These are phyloP conservation scores for Aphaenogaster rudis DNA, from an alignment of 1,140 invertebrate species.

Conservation along the genomic window DNA sequence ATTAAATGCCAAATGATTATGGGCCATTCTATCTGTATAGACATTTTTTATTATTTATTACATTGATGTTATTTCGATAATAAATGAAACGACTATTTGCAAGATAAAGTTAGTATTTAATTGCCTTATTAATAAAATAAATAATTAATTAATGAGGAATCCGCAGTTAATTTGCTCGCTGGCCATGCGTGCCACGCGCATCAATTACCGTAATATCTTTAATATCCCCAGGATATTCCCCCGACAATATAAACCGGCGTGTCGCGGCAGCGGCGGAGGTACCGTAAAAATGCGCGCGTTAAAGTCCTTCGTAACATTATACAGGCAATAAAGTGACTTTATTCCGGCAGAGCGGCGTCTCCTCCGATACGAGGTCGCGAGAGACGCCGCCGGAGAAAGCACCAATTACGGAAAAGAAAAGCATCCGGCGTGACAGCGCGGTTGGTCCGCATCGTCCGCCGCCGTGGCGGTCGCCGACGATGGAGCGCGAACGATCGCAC, in stretches of 20 bases:
- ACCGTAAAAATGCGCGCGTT: conserved; percentile 37
- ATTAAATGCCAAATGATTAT: background rate
- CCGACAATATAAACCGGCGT: conserved; percentile 18
- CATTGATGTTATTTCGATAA: background rate
- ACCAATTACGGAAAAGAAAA: conserved; percentile 70
- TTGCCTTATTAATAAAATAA: background rate
- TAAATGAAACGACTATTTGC: background rate
- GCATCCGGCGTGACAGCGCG: conserved; percentile 70
- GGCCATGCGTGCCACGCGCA: background rate
- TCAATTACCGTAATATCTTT: conserved; percentile 22
- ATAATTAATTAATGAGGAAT: background rate
- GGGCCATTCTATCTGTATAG: background rate
- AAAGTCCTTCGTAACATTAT: conserved; percentile 51
- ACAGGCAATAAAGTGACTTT: conserved; percentile 55
- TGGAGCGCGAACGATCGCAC: conserved; percentile 73
- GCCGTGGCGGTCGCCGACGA: conserved; percentile 76
- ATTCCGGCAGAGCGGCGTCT: conserved; percentile 36
- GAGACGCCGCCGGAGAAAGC: conserved; percentile 67
- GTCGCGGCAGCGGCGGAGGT: background rate
- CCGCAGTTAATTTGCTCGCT: background rate
- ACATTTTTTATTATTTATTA: background rate
- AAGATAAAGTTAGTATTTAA: background rate
- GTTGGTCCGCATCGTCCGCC: conserved; percentile 60
- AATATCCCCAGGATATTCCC: conserved; percentile 23
- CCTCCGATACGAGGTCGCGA: conserved; percentile 18